Evolutionary conservation across 2,888 invertebrate genomes (phyloP), one percentile per base, ranked within the genome.

Genomic region (Liopterus haemorrhoidalis): DNA sequence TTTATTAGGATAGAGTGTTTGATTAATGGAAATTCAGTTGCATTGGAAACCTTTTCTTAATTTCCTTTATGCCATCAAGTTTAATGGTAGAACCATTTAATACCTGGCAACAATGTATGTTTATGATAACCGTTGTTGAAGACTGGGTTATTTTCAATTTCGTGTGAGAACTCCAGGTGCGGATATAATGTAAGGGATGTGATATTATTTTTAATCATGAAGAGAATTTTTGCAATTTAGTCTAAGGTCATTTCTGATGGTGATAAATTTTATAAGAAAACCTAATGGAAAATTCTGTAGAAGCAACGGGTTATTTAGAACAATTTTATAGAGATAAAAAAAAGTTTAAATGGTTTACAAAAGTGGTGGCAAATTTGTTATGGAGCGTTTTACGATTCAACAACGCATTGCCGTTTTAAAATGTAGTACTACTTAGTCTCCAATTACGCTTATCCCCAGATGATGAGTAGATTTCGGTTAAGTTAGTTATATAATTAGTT

Each of bases 1-100:
- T 41, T 41, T 41, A 41, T 41, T 41, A 33, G 41, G 33, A 33
- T 41, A 15, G 25, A 18, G 16, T n/a, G 27, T 41, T 41, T 41
- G 41, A 41, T 41, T 22, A 41, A 41, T 41, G 16, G 41, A 33
- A 12, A 18, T 22, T 18, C 15, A 25, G 41, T 33, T 41, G 41
- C 33, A 41, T 41, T 41, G 33, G 27, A 41, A 24, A 25, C 41
- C 41, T 41, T 41, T 41, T 41, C 41, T 41, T 41, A 41, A 41
- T 41, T 41, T 41, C 41, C 41, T 41, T 41, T 41, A 25, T 41
- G 41, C 27, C 41, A 15, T 14, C 33, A 18, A 24, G 25, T 27
- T 24, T 18, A 25, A 25, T 19, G 38, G 27, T 38, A 27, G 27
- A 38, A 25, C 27, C 27, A 38, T 27, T 38, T 38, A 38, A 24